Base-by-base conservation (phyloP, 2,888 invertebrate genomes). In the Tolmerus cingulatus region DNA sequence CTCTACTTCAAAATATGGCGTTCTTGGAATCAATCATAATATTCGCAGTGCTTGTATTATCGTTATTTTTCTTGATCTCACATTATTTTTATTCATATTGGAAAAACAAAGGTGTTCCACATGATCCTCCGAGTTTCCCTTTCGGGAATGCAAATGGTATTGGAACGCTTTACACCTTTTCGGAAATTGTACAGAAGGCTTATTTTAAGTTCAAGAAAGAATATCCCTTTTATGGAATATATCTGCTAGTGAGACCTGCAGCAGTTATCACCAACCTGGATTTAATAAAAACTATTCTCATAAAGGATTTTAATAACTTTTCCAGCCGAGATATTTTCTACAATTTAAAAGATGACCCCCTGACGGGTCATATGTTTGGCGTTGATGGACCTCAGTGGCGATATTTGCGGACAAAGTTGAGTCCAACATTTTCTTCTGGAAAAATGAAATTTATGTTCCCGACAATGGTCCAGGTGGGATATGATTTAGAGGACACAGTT, bases 361-460 rank as follows among this genome's bases (percentile, higher is more conserved):
- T 91, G 5, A 87, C 89, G 0, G 90, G 88, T 4, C 89, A 91
- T 88, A 88, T 92, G 78, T 89, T 91, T 86, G 86, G 89, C 23
- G 76, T 91, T 51, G 90, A 90, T 4, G 92, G 91, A 5, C 89
- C 90, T 7, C 90, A 91, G 74, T 93, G 93, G 93, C 92, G 91
- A 88, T 89, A 90, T 19, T 89, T 93, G 55, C 89, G 93, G 37
- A 88, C 90, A 0, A 92, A 92, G 66, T 87, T 93, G 77, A 91
- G 92, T 2, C 92, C 93, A 3, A 91, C 92, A 0, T 93, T 93
- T 88, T 92, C 93, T 4, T 91, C 92, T 0, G 92, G 92, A 16
- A 93, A 92, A 89, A 92, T 93, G 90, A 93, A 92, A 88, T 89
- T 89, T 37, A 92, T 93, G 92, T 92, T 91, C 88, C 88, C 89